These are phyloP conservation scores for Tethya wilhelma DNA, from an alignment of 37 sponge, comb jelly and placozoan species.

Conservation along the genomic window DNA sequence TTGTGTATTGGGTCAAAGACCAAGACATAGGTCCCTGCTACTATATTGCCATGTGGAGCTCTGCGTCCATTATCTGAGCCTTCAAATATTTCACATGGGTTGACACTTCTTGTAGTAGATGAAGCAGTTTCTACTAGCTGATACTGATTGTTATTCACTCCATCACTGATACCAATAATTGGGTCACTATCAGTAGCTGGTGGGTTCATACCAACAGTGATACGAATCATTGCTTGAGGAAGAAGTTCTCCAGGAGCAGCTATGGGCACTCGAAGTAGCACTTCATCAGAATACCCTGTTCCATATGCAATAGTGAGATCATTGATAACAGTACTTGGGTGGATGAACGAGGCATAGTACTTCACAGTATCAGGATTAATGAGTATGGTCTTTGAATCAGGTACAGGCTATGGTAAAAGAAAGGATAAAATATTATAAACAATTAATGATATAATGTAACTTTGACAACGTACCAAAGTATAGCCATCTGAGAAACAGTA, in stretches of 20 bases:
- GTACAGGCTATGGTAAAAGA: not conserved
- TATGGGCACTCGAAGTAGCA: constrained; percentile 5
- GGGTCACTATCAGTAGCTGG: constrained; percentile 4
- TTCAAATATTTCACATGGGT: not conserved
- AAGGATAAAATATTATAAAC: no score
- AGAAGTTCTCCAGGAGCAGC: constrained; percentile 16
- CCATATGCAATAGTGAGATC: constrained; percentile 2
- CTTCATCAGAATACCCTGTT: not conserved
- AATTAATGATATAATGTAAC: no score
- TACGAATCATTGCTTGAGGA: constrained; percentile 6
- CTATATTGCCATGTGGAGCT: not conserved
- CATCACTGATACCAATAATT: constrained; percentile 14
- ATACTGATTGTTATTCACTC: constrained; percentile 2
- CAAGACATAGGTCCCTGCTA: not conserved
- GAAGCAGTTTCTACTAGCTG: not conserved
- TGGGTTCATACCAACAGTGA: constrained; percentile 11
- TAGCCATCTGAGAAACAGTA: no score
- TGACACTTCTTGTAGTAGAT: not conserved
- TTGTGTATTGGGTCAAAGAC: constrained; percentile 1
- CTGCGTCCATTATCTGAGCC: not conserved
- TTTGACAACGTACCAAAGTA: no score
- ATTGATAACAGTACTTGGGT: constrained; percentile 14
- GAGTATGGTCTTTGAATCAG: not conserved
- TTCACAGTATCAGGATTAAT: not conserved
- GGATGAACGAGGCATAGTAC: constrained; percentile 14